These are phyloP conservation scores for Tyrophagus putrescentiae DNA, from an alignment of 1,140 invertebrate genomes.

Conservation along the genomic window DNA sequence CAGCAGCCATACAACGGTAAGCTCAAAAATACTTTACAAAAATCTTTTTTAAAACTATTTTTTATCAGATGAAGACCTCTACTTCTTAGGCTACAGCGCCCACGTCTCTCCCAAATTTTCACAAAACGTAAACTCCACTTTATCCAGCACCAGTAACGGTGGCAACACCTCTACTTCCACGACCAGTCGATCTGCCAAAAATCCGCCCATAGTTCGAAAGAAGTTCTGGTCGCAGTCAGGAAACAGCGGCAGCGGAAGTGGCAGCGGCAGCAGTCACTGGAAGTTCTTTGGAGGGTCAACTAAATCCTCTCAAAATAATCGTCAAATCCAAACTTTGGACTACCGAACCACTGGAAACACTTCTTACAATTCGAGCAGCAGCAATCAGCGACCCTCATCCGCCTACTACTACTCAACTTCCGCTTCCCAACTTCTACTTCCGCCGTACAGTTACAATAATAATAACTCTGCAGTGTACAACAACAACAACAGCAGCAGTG, in stretches of 20 bases:
- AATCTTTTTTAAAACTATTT: background rate
- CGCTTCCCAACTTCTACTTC: too few relatives aligned
- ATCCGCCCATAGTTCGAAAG: background rate
- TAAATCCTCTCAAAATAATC: background rate
- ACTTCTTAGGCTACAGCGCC: background rate
- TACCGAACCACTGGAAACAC: background rate
- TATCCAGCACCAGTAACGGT: constrained; percentile 3
- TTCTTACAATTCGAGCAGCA: background rate
- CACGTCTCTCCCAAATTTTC: constrained; percentile 1
- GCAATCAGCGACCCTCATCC: background rate
- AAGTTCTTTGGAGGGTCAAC: too few relatives aligned
- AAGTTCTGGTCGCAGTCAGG: background rate
- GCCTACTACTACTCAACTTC: background rate
- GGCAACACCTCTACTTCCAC: too few relatives aligned
- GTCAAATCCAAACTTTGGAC: background rate
- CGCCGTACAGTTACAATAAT: too few relatives aligned
- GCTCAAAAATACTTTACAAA: background rate
- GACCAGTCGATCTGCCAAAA: background rate
- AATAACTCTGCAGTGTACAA: background rate
- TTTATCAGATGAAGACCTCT: constrained; percentile 1
- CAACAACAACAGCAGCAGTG: background rate
- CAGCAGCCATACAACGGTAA: background rate
- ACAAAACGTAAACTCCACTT: too few relatives aligned
- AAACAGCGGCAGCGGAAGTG: background rate
- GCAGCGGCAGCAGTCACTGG: background rate